Evolutionary conservation across 92 coral and sea anemone species (phyloP), one percentile per base, ranked within the genome.

Genomic region (Epizoanthus ramosus): DNA sequence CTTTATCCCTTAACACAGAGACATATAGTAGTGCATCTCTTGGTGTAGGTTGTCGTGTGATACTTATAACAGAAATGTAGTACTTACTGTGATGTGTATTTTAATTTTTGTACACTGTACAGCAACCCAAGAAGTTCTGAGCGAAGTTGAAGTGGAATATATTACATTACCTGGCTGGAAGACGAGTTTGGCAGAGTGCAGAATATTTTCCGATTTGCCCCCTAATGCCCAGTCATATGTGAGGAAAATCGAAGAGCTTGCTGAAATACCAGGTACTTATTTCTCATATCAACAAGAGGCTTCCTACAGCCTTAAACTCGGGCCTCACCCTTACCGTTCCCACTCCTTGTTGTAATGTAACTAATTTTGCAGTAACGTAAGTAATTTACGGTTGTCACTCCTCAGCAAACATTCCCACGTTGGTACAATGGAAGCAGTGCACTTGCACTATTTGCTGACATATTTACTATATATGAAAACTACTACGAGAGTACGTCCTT

Each of bases 111-210:
- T 57, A 14, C 25, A 50, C 21, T 58, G 58, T 74, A 0, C 79
- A 97, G 99, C 98, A 54, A 92, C 96, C 64, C 94, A 90, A 80
- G 99, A 94, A 68, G 84, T 97, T 37, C 87, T 94, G 33, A 91
- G 90, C 18, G 93, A 97, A 74, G 93, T 97, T 3, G 97, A 97
- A 81, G 98, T 97, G 16, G 98, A 94, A 41, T 97, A 97, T 89
- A 85, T 97, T 47, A 88, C 98, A 6, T 73, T 94, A 15, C 99
- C 99, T 21, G 99, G 99, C 19, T 97, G 99, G 99, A 92, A 92
- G 84, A 89, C 90, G 19, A 95, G 92, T 58, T 91, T 97, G 13
- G 68, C 79, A 33, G 67, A 92, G 37, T 94, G 98, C 50, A 91
- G 93, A 50, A 84, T 90, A 18, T 94, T 97, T 65, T 81, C 86